phyloP scores from a whole-genome alignment of 35 echinoderm and acorn worm genomes.

The Holothuria glaberrima region DNA sequence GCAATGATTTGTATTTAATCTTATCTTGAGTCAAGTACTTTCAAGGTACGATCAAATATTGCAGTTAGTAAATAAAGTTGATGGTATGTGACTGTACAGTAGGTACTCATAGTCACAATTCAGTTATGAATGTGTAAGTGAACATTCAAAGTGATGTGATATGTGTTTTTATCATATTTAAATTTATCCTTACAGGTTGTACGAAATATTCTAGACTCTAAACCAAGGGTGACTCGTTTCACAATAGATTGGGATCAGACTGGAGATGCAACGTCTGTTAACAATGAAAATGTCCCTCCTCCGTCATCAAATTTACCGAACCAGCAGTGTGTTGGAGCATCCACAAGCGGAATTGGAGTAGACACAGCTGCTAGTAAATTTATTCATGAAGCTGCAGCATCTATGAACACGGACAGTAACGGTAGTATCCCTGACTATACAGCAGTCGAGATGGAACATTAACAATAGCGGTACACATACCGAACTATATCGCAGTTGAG shows the following conservation, averaged over 20 bases:
- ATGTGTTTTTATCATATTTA: neutral
- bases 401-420: slow-evolving; percentile 90
- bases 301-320: slow-evolving; percentile 47
- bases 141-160: no score
- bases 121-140: no score
- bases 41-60: no score
- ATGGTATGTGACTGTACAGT: no score
- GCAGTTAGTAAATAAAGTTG: no score
- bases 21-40: no score
- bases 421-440: slow-evolving; percentile 92
- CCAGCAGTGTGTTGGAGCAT: slow-evolving; percentile 51
- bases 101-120: no score
- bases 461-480: slow-evolving; percentile 89
- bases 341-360: slow-evolving; percentile 1
- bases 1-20: no score
- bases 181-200: slow-evolving; percentile 56
- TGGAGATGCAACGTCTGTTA: slow-evolving; percentile 41
- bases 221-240: slow-evolving; percentile 94
- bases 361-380: slow-evolving; percentile 47
- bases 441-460: slow-evolving; percentile 65
- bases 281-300: slow-evolving; percentile 92
- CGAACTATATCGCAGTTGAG: slow-evolving; percentile 76
- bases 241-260: slow-evolving; percentile 95
- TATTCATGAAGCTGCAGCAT: slow-evolving; percentile 30
- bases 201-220: slow-evolving; percentile 89